Percentiles rank a stretch among this genome's conserved stretches.
Evolutionary conservation across 1,140 invertebrate genomes (phyloP).

Genomic region (Hycleus phaleratus): DNA sequence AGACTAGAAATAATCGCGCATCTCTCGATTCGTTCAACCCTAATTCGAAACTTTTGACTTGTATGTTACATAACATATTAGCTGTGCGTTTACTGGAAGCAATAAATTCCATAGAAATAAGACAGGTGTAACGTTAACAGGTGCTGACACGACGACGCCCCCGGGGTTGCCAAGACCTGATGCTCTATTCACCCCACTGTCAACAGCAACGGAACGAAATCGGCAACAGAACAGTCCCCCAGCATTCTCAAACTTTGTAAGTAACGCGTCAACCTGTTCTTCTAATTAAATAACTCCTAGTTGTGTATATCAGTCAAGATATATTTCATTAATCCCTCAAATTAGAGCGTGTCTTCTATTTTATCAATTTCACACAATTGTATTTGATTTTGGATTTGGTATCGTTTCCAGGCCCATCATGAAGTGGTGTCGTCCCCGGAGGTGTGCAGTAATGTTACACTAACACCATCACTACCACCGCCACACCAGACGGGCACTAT

Average conservation of each 20-base stretch:
- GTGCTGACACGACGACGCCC: constrained; percentile 27
- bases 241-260: constrained; percentile 34
- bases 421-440: constrained; percentile 21
- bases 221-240: constrained; percentile 24
- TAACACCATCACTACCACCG: neutral
- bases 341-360: too few relatives aligned
- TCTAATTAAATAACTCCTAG: constrained; percentile 18
- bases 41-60: constrained; percentile 1
- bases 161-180: constrained; percentile 36
- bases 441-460: constrained; percentile 1
- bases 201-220: constrained; percentile 4
- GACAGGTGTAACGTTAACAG: constrained; percentile 16
- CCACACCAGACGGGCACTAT: constrained; percentile 26
- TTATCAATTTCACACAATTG: neutral
- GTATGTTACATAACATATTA: constrained; percentile 8
- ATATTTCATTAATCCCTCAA: too few relatives aligned
- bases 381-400: neutral
- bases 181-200: constrained; percentile 36
- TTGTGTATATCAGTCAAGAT: neutral
- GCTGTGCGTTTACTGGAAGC: constrained; percentile 6
- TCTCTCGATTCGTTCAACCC: too few relatives aligned
- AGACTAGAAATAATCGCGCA: neutral
- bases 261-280: constrained; percentile 21
- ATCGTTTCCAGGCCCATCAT: constrained; percentile 14
- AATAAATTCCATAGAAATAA: constrained; percentile 15